Percentiles rank a stretch among this genome's conserved stretches.
phyloP scores from a whole-genome alignment of 30 jellyfish, hydroid and myxozoan species.

The Turritopsis dohrnii region DNA sequence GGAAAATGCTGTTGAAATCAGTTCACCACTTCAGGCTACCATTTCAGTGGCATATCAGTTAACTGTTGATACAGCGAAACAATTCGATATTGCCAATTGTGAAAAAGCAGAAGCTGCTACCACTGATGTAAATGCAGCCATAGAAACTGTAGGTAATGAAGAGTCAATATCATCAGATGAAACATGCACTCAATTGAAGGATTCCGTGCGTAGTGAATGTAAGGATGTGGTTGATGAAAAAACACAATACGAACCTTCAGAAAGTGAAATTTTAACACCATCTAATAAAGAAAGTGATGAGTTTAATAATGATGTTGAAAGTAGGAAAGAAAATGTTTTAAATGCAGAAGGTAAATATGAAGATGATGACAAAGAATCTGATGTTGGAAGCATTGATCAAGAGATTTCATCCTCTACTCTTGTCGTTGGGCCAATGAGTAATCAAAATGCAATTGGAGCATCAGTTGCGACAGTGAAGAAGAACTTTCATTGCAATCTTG shows the following conservation, averaged over 20 bases:
- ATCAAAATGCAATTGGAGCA: background rate
- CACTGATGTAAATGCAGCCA: background rate
- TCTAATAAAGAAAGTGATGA: background rate
- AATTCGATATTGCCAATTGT: background rate
- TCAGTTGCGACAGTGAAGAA: background rate
- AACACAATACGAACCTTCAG: background rate
- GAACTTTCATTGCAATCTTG: background rate
- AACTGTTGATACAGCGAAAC: background rate
- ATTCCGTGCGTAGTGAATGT: background rate
- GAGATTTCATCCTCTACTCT: background rate
- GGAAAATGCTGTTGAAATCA: background rate
- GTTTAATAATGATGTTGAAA: background rate
- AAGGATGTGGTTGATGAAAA: background rate
- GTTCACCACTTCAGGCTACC: background rate
- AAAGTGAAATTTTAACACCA: background rate
- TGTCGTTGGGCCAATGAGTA: background rate
- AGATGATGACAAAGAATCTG: background rate
- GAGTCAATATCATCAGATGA: background rate
- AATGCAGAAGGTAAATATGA: background rate
- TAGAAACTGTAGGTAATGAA: background rate
- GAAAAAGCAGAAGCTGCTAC: background rate
- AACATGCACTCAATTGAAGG: background rate
- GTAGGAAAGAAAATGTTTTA: background rate
- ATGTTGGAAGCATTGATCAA: background rate
- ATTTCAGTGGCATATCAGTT: background rate